Percentiles rank a stretch among this genome's conserved stretches.
phyloP scores from a whole-genome alignment of 2,113 vertebrate genomes.

The Ahaetulla prasina region DNA sequence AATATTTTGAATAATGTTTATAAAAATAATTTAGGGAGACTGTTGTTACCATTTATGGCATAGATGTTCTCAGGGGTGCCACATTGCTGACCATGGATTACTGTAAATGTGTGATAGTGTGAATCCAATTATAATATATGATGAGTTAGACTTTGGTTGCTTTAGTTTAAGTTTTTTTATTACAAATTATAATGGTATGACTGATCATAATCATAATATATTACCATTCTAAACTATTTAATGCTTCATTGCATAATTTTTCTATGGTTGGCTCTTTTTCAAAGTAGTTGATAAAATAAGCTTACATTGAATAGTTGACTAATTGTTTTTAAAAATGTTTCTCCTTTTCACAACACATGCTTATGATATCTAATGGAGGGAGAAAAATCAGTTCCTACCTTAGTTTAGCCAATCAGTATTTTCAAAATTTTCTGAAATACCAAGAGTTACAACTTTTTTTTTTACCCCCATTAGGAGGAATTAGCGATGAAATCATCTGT shows the following conservation, averaged over 20 bases:
- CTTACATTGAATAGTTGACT: neutral
- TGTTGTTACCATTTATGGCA: neutral
- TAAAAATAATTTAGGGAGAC: neutral
- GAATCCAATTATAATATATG: neutral
- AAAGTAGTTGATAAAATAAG: neutral
- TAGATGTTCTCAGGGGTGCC: neutral
- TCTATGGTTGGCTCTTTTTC: neutral
- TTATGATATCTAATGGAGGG: conserved; percentile 14
- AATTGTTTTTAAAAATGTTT: neutral
- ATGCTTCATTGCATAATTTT: neutral
- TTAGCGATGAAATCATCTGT: conserved; percentile 81
- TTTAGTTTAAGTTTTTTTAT: neutral
- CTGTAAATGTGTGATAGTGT: neutral
- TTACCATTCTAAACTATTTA: neutral
- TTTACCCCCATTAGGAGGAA: conserved; percentile 77
- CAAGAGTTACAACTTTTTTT: neutral
- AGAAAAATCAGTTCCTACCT: neutral
- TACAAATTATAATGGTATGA: neutral
- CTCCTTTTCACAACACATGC: conserved; percentile 31
- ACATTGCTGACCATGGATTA: neutral
- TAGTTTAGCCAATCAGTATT: conserved; percentile 11
- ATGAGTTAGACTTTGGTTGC: neutral
- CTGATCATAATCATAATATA: neutral
- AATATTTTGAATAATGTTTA: neutral
- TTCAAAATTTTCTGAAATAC: neutral